Conservation (phyloP, 2,888 invertebrate species). For the Quadroppia sp. region DNA sequence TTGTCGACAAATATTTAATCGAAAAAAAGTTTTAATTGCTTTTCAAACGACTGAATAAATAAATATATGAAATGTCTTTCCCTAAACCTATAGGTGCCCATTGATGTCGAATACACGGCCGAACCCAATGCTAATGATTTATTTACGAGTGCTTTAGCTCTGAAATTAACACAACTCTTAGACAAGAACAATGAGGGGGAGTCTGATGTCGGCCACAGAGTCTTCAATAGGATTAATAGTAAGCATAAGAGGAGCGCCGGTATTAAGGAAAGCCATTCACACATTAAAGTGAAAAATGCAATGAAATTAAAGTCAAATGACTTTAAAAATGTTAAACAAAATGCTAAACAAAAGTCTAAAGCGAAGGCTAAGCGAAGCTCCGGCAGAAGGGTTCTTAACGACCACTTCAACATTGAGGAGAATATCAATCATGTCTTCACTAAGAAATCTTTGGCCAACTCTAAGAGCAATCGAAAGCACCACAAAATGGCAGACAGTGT, state of each 20-base stretch:
- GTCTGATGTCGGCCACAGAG: constrained; percentile 5
- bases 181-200: neutral
- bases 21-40: no score
- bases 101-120: neutral
- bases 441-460: neutral
- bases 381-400: neutral
- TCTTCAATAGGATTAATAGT: neutral
- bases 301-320: neutral
- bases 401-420: constrained; percentile 26
- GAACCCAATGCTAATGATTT: constrained; percentile 7
- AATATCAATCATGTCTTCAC: neutral
- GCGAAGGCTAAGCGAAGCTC: constrained; percentile 1
- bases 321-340: neutral
- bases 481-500: neutral
- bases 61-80: no score
- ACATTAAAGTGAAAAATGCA: neutral
- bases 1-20: no score
- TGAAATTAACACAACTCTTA: constrained; percentile 23
- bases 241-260: constrained; percentile 17
- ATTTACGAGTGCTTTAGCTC: constrained; percentile 1
- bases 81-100: neutral
- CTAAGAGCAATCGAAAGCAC: neutral
- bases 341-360: neutral
- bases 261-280: neutral
- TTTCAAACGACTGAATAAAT: no score